phyloP scores from a whole-genome alignment of 2,888 invertebrate species.

The Anthophora plumipes region DNA sequence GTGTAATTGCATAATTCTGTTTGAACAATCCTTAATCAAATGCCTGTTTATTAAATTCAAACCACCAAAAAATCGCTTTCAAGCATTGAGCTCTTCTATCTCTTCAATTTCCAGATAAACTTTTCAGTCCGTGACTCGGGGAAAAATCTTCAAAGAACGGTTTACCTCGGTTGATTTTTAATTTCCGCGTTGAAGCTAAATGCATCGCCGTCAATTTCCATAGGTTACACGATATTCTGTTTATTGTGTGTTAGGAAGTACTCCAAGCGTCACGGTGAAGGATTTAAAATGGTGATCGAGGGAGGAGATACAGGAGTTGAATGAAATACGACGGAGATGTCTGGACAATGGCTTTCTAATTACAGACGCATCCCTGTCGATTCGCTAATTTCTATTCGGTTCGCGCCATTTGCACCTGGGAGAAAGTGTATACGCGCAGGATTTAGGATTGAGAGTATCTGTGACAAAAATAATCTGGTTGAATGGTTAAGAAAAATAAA shows the following conservation, averaged over 20 bases:
- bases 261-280: conserved; percentile 3
- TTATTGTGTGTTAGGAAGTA: conserved; percentile 49
- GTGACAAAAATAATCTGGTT: not conserved
- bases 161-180: not conserved
- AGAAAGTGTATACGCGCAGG: not conserved
- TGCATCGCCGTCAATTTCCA: conserved; percentile 28
- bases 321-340: conserved; percentile 22
- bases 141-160: not conserved
- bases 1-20: not conserved
- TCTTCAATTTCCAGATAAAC: not conserved
- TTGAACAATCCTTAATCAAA: not conserved
- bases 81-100: not conserved
- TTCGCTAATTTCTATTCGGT: conserved; percentile 66
- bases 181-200: not conserved
- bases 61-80: not conserved
- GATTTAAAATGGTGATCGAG: conserved; percentile 7
- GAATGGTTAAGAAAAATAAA: not conserved
- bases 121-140: not conserved
- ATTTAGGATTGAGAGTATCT: not conserved
- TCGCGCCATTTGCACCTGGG: conserved; percentile 37
- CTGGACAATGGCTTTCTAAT: conserved; percentile 60
- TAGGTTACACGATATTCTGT: conserved; percentile 34
- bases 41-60: not conserved
- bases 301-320: not conserved
- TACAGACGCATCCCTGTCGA: conserved; percentile 56